Percentiles rank a stretch among this genome's conserved stretches.
These are phyloP conservation scores for Heteropelma amictum DNA, from an alignment of 2,888 invertebrate genomes.

Conservation along the genomic window DNA sequence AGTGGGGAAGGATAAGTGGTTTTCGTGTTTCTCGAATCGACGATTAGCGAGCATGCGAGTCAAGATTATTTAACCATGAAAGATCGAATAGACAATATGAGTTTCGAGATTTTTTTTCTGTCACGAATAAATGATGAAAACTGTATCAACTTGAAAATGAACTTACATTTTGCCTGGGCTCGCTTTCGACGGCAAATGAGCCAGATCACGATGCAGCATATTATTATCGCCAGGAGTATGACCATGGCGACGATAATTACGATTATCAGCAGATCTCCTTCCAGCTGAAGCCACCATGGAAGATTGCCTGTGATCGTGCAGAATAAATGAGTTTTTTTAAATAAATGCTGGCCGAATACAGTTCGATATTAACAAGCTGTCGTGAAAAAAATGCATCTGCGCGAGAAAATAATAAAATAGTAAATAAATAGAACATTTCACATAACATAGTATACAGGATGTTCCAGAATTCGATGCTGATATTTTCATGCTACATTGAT, in stretches of 20 bases:
- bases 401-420: too few relatives aligned
- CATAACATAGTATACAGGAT: too few relatives aligned
- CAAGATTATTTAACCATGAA: slow-evolving; percentile 11
- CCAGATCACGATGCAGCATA: slow-evolving; percentile 91
- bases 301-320: slow-evolving; percentile 82
- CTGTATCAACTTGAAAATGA: background rate
- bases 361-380: too few relatives aligned
- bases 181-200: slow-evolving; percentile 91
- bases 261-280: slow-evolving; percentile 88
- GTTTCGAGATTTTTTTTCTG: background rate
- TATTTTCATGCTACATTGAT: too few relatives aligned
- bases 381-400: too few relatives aligned
- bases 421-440: too few relatives aligned
- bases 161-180: slow-evolving; percentile 90
- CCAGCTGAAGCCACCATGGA: slow-evolving; percentile 89
- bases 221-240: slow-evolving; percentile 85
- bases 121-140: background rate
- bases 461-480: too few relatives aligned
- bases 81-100: background rate
- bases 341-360: too few relatives aligned
- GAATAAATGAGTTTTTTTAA: background rate
- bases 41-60: slow-evolving; percentile 22
- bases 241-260: slow-evolving; percentile 85
- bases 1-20: background rate
- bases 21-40: slow-evolving; percentile 46